phyloP scores from a whole-genome alignment of 2,888 invertebrate species.

The Oscheius myriophilus region DNA sequence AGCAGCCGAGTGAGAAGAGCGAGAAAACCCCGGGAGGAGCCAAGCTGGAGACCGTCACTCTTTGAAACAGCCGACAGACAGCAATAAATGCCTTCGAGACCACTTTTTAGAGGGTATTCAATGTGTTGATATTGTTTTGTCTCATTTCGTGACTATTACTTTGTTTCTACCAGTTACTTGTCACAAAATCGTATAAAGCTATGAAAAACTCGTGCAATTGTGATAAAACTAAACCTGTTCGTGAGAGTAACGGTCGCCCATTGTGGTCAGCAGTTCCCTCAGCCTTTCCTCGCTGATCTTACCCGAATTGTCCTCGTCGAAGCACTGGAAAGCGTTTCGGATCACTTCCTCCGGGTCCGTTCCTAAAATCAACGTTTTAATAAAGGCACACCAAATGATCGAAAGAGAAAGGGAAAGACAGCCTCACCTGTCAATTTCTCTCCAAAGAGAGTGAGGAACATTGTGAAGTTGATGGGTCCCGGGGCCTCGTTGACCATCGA shows the following conservation, averaged over 20 bases:
- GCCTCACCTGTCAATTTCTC: slow-evolving; percentile 85
- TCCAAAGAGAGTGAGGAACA: slow-evolving; percentile 98
- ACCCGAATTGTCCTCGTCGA: slow-evolving; percentile 90
- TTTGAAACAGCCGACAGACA: too few relatives aligned
- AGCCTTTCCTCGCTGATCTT: slow-evolving; percentile 84
- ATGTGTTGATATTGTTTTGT: too few relatives aligned
- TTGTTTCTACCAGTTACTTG: too few relatives aligned
- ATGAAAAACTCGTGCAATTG: too few relatives aligned
- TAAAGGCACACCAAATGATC: neutral
- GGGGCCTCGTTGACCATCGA: slow-evolving; percentile 99
- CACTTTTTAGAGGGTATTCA: too few relatives aligned
- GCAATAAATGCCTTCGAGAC: too few relatives aligned
- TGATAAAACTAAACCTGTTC: slow-evolving; percentile 68
- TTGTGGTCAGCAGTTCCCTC: slow-evolving; percentile 91
- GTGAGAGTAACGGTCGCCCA: slow-evolving; percentile 77
- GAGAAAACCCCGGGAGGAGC: too few relatives aligned
- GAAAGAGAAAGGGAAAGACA: neutral
- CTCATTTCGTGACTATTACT: too few relatives aligned
- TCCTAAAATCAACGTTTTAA: slow-evolving; percentile 71
- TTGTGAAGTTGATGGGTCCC: slow-evolving; percentile 89
- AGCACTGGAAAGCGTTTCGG: slow-evolving; percentile 98
- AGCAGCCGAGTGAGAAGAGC: too few relatives aligned
- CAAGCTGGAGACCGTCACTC: too few relatives aligned
- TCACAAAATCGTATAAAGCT: too few relatives aligned
- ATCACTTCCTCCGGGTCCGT: slow-evolving; percentile 89